Conservation (phyloP, 2,888 invertebrate species). For the Galerucella calmariensis region DNA sequence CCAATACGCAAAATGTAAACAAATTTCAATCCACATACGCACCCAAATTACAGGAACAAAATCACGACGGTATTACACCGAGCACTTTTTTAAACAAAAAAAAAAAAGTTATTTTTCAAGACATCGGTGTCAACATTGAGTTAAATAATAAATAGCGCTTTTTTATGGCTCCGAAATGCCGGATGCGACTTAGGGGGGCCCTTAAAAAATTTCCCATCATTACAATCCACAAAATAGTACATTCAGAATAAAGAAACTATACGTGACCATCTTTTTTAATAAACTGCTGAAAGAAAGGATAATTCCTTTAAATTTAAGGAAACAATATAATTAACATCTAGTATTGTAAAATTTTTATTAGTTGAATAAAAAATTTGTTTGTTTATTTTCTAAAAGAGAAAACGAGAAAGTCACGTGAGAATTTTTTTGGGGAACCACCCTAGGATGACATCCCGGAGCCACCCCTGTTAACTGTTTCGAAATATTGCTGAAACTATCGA, state of each 20-base stretch:
- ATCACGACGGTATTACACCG: not conserved
- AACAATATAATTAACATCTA: too few species aligned
- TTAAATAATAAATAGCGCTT: constrained; percentile 43
- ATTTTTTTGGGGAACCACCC: not conserved
- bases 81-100: constrained; percentile 12
- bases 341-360: too few species aligned
- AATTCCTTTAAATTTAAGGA: too few species aligned
- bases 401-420: too few species aligned
- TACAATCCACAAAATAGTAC: not conserved
- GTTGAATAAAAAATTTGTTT: too few species aligned
- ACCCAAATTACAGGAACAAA: constrained; percentile 3
- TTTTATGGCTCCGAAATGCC: constrained; percentile 50
- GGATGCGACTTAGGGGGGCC: not conserved
- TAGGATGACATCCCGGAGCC: constrained; percentile 46
- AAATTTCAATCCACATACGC: constrained; percentile 5
- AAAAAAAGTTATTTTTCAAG: constrained; percentile 46
- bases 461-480: constrained; percentile 48
- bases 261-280: too few species aligned
- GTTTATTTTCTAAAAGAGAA: too few species aligned
- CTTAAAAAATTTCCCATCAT: not conserved
- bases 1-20: constrained; percentile 1
- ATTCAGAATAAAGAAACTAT: not conserved
- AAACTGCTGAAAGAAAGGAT: too few species aligned
- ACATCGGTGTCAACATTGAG: constrained; percentile 36
- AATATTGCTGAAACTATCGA: constrained; percentile 46